Conservation (phyloP, 2,113 vertebrate species). For the Cyprinus carpio region DNA sequence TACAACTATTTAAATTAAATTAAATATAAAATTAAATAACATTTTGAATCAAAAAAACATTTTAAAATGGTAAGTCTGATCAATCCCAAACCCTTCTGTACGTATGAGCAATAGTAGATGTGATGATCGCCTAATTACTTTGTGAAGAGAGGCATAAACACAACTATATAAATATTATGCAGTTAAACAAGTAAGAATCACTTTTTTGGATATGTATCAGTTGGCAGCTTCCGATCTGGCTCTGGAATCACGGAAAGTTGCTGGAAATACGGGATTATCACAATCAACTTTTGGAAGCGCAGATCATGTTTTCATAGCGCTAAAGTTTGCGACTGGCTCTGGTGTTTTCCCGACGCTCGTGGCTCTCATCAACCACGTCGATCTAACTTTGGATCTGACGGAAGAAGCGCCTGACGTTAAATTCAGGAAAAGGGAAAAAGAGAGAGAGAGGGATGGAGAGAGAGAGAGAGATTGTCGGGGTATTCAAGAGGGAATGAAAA, state of each 20-base stretch:
- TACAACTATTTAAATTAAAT: neutral
- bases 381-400: constrained; percentile 36
- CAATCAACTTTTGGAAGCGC: constrained; percentile 9
- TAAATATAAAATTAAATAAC: neutral
- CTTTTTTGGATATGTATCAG: neutral
- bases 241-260: neutral
- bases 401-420: constrained; percentile 43
- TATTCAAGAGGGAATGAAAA: constrained; percentile 91
- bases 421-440: constrained; percentile 19
- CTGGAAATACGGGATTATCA: neutral
- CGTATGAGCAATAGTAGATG: neutral
- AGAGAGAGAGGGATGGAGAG: constrained; percentile 16
- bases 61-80: neutral
- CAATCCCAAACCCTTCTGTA: neutral
- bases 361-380: constrained; percentile 18
- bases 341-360: constrained; percentile 15
- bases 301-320: constrained; percentile 1
- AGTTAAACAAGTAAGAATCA: constrained; percentile 5
- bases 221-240: neutral
- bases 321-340: neutral
- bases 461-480: constrained; percentile 62
- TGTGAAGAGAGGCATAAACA: constrained; percentile 5
- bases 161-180: constrained; percentile 6
- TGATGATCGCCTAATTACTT: neutral
- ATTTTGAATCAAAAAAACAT: neutral